These are phyloP conservation scores for Porites lutea DNA, from an alignment of 64 coral and sea anemone species.

Conservation along the genomic window DNA sequence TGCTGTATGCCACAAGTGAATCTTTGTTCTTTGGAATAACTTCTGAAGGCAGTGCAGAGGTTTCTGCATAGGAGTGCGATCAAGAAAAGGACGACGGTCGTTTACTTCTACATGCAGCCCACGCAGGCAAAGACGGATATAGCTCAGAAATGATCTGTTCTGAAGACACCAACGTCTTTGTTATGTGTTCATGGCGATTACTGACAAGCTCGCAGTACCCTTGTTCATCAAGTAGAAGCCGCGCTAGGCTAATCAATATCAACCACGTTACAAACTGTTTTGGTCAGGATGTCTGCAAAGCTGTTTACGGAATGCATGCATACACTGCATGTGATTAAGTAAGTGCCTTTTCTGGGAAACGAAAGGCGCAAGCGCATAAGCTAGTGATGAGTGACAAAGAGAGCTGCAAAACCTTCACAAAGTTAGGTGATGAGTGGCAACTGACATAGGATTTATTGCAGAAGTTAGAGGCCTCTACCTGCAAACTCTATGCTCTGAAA, in stretches of 20 bases:
- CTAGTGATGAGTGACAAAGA: slow-evolving; percentile 8
- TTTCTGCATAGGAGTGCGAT: background rate
- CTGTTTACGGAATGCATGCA: slow-evolving; percentile 39
- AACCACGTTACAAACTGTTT: slow-evolving; percentile 20
- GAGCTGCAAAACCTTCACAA: slow-evolving; percentile 16
- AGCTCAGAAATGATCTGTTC: slow-evolving; percentile 17
- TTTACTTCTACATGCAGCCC: slow-evolving; percentile 31
- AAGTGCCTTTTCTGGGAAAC: slow-evolving; percentile 59
- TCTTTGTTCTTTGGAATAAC: slow-evolving; percentile 28
- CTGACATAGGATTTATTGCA: slow-evolving; percentile 8
- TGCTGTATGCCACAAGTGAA: slow-evolving; percentile 36
- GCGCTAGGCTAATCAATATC: slow-evolving; percentile 24
- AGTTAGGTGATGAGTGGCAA: slow-evolving; percentile 53
- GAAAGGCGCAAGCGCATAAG: slow-evolving; percentile 64
- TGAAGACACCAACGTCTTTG: slow-evolving; percentile 33
- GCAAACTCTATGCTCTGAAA: slow-evolving; percentile 37
- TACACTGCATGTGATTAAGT: slow-evolving; percentile 70
- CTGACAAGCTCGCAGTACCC: background rate
- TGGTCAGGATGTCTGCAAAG: slow-evolving; percentile 34
- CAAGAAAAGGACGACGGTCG: slow-evolving; percentile 42
- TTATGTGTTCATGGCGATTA: slow-evolving; percentile 25
- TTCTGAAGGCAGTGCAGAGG: slow-evolving; percentile 25
- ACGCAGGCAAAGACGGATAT: slow-evolving; percentile 28
- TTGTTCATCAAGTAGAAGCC: slow-evolving; percentile 42
- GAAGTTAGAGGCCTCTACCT: slow-evolving; percentile 40